Percentiles rank a stretch among this genome's conserved stretches.
Evolutionary conservation across 2,113 vertebrate species (phyloP).

Genomic region (Empidonax alnorum): DNA sequence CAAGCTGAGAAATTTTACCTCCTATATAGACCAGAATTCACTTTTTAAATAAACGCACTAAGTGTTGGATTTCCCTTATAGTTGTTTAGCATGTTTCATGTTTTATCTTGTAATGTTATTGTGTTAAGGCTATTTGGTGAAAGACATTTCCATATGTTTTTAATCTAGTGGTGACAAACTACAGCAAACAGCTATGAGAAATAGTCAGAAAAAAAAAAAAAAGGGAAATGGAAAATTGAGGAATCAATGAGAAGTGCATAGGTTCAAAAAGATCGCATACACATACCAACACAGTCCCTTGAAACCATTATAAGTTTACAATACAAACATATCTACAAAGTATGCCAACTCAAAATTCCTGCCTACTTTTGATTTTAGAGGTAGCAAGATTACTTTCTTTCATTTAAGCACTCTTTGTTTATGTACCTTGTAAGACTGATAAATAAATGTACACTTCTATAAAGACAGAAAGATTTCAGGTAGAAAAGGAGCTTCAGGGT

Average conservation of each 20-base stretch:
- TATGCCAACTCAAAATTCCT: not conserved
- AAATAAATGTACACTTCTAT: not conserved
- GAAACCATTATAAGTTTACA: not conserved
- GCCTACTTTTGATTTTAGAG: not conserved
- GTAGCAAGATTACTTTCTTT: not conserved
- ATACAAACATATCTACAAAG: not conserved
- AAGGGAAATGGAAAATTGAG: not conserved
- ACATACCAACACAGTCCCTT: rapidly evolving
- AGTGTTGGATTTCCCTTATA: not conserved
- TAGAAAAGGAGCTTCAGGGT: not conserved
- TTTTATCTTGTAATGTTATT: not conserved
- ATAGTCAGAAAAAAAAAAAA: not conserved
- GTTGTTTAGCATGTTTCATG: not conserved
- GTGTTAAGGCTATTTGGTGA: not conserved
- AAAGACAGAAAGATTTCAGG: not conserved
- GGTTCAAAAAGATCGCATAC: not conserved
- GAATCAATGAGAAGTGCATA: rapidly evolving
- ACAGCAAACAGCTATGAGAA: not conserved
- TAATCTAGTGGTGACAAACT: not conserved
- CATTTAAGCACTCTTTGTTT: not conserved
- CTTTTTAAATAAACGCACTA: not conserved
- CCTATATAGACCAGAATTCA: not conserved
- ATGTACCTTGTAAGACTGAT: rapidly evolving
- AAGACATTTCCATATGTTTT: not conserved
- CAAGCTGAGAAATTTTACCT: not conserved